Percentiles rank a stretch among this genome's conserved stretches.
Conservation (phyloP, 2,888 invertebrate species). For the Balanococcus diminutus region DNA sequence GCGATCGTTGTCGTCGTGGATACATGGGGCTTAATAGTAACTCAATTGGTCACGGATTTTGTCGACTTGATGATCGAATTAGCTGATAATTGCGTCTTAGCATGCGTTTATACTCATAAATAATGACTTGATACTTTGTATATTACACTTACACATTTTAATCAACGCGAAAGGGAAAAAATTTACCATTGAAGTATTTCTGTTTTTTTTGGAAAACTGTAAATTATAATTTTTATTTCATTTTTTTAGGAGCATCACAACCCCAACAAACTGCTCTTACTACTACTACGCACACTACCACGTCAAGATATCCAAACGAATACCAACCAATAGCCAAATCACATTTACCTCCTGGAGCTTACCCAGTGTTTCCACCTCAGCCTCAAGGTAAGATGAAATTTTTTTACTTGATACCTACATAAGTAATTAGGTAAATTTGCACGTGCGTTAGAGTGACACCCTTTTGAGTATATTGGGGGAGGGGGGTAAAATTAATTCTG, state of each 20-base stretch:
- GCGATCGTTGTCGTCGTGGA: not conserved
- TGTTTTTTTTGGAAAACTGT: not conserved
- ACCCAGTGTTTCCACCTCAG: slow-evolving; percentile 40
- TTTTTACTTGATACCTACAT: not conserved
- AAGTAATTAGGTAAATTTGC: not conserved
- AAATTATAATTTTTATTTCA: not conserved
- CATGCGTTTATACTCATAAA: not conserved
- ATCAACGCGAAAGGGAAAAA: not conserved
- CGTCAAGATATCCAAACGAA: not conserved
- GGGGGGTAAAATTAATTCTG: too few relatives aligned
- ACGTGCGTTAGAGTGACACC: not conserved
- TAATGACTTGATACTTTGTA: too few relatives aligned
- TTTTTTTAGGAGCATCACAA: slow-evolving; percentile 40
- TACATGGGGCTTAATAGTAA: not conserved
- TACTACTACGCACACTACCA: not conserved
- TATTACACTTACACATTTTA: not conserved
- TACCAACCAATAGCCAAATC: slow-evolving; percentile 34
- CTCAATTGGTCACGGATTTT: not conserved
- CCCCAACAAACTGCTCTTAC: not conserved
- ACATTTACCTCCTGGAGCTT: slow-evolving; percentile 49
- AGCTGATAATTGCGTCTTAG: not conserved
- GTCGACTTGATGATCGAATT: not conserved
- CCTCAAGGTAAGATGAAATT: slow-evolving; percentile 24
- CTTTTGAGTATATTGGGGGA: too few relatives aligned
- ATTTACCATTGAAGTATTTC: not conserved